Evolutionary conservation across 2,797 vertebrate species (phyloP), one percentile per base, ranked within the genome.

Genomic region (Etheostoma nigrum): DNA sequence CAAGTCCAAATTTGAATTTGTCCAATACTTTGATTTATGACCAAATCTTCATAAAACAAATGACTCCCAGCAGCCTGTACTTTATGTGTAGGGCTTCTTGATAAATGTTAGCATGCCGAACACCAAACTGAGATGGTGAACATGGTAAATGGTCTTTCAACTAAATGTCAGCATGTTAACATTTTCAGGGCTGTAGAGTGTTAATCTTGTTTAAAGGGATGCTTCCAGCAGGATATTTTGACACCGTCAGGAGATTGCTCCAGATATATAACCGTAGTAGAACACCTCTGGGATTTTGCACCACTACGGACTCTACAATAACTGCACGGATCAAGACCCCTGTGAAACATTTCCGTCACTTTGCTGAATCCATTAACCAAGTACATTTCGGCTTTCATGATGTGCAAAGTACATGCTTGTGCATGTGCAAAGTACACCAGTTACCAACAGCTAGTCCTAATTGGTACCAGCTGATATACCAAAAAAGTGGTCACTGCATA

Each of bases 211-310:
- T 44, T 19, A 27, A 27, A 44, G 14, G 8, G 44, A 74, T 18
- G 72, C 57, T 36, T 68, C 18, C 23, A n/a, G 23, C 45, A 65
- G 67, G 45, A 52, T 36, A 14, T 13, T 51, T 36, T 70, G 30
- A 25, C 14, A 6, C 42, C 4, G 10, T 76, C 51, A 48, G 48
- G 55, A 14, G 57, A n/a, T 47, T 44, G 30, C 27, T 40, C 23
- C 52, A 64, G 44, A 63, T 9, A 57, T 10, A 18, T 9, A n/a
- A 19, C 45, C 36, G 9, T 36, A 47, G 40, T 6, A 11, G 64
- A 57, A 23, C 63, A 16, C 6, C 23, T 33, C 23, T 19, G 23
- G 33, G 18, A 59, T 53, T 40, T 25, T 36, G n/a, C 54, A 47
- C 23, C 70, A 30, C 52, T 11, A 40, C 36, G 10, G 30, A 6